Conservation (phyloP, 2,888 invertebrate genomes). For the Cantharis flavilabris region DNA sequence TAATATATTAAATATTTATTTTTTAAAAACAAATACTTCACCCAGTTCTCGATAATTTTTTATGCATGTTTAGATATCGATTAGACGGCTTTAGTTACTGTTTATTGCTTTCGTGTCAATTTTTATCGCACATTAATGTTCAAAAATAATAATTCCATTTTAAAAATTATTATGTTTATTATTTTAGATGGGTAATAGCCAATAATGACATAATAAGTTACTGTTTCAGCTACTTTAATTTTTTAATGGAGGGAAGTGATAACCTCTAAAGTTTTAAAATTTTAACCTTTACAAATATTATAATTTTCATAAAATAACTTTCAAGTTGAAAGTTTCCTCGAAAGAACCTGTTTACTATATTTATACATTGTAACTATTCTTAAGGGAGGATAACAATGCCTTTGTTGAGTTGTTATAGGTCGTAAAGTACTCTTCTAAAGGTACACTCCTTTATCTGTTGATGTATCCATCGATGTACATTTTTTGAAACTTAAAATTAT, state of each 20-base stretch:
- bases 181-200: background rate
- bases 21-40: background rate
- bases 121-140: background rate
- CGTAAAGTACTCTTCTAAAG: background rate
- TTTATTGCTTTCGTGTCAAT: background rate
- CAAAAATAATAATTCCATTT: background rate
- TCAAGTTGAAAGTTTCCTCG: background rate
- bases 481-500: no score
- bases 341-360: background rate
- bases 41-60: background rate
- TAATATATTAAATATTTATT: background rate
- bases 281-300: background rate
- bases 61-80: background rate
- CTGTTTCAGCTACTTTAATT: background rate
- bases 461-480: no score
- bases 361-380: background rate
- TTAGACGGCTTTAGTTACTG: background rate
- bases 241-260: background rate
- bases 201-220: background rate
- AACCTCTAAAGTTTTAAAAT: background rate
- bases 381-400: background rate
- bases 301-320: background rate
- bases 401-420: background rate
- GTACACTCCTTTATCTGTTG: background rate
- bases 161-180: background rate